phyloP scores from a whole-genome alignment of 2,888 invertebrate species.

The Mythimna ferrago region DNA sequence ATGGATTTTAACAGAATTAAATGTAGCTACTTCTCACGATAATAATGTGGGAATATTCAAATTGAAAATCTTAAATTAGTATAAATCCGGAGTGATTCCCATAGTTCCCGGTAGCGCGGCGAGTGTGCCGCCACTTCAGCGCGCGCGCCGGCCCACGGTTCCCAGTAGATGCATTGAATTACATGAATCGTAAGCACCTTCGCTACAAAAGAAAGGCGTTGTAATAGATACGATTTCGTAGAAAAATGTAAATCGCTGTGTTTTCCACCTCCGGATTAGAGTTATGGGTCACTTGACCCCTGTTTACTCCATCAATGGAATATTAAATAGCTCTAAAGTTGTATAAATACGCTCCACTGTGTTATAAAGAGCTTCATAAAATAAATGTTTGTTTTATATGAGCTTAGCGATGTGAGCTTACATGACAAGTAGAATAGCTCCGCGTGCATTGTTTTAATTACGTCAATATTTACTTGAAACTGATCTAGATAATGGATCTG shows the following conservation, averaged over 20 bases:
- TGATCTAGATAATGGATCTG: slow-evolving; percentile 43
- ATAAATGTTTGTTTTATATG: slow-evolving; percentile 54
- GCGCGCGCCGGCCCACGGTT: slow-evolving; percentile 54
- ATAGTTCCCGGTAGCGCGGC: slow-evolving; percentile 41
- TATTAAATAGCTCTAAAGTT: slow-evolving; percentile 78
- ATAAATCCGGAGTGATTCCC: slow-evolving; percentile 43
- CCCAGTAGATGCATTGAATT: slow-evolving; percentile 67
- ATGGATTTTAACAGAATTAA: slow-evolving; percentile 28
- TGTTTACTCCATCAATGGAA: slow-evolving; percentile 77
- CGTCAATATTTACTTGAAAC: slow-evolving; percentile 45
- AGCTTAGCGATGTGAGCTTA: slow-evolving; percentile 16
- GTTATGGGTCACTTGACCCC: slow-evolving; percentile 85
- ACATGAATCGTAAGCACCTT: slow-evolving; percentile 76
- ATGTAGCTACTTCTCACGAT: slow-evolving; percentile 44
- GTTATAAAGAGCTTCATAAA: slow-evolving; percentile 50
- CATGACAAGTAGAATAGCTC: slow-evolving; percentile 13
- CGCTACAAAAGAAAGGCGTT: slow-evolving; percentile 77
- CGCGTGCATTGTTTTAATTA: slow-evolving; percentile 44
- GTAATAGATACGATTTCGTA: slow-evolving; percentile 79
- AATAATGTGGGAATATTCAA: slow-evolving; percentile 54
- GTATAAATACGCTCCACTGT: slow-evolving; percentile 61
- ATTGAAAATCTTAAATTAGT: slow-evolving; percentile 49
- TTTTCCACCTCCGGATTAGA: slow-evolving; percentile 78
- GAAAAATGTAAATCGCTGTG: slow-evolving; percentile 82
- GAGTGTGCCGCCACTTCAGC: slow-evolving; percentile 56